Base-by-base conservation (phyloP, 2,113 vertebrate species). In the Mellivora capensis region DNA sequence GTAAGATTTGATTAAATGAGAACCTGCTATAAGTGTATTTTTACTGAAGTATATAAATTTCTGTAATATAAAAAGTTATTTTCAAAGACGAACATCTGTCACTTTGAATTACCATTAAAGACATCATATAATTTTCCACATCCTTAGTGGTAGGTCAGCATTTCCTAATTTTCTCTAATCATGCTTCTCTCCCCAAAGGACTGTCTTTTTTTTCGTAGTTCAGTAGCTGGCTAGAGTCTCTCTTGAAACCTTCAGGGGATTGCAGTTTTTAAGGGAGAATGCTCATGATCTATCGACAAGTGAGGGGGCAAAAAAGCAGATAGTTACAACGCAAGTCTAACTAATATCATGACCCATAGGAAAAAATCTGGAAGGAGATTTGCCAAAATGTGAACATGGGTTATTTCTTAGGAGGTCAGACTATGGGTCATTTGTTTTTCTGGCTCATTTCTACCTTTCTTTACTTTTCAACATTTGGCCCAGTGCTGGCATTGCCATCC, bases 291-390 rank as follows among this genome's bases (percentile, higher is more conserved):
- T 79, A 44, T 57, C 92, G 87, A 0, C 77, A 29, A 81, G 49
- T 0, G 14, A 42, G 21, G 21, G 15, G 31, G 1, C 5, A 0
- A 9, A 11, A 8, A 7, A 52, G 37, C n/a, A 62, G 39, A 44
- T 8, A 71, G 6, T 29, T 6, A 23, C 1, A 47, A 7, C 44
- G 69, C 64, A 80, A 62, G 62, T 18, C 17, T 29, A 93, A 10
- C 80, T 39, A 64, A 10, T 34, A 42, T 34, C 49, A 29, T n/a
- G 44, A 37, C 21, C 4, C 9, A 10, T 17, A 69, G 23, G n/a
- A n/a, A 37, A 61, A 49, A 31, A 8, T 54, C 27, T 15, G 1
- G 4, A 62, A 72, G 3, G 49, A 39, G 42, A 86, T 83, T 87
- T 54, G 42, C 57, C 44, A 39, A 44, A 39, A 10, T 57, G 62